Conservation (phyloP, 2,797 vertebrate species). For the Nannoperca obscura region DNA sequence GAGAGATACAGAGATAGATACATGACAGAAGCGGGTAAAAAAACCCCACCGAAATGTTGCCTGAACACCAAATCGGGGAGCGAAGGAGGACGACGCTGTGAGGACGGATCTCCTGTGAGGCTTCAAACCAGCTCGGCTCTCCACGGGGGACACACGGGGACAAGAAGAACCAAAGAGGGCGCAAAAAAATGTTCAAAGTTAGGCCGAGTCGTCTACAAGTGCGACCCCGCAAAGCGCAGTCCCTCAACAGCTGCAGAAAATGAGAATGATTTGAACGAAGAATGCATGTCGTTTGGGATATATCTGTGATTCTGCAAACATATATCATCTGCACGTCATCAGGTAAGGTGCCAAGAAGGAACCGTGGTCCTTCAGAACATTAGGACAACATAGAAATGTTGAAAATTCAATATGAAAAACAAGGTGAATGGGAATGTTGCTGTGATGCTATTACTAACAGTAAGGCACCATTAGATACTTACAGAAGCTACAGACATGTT, state of each 20-base stretch:
- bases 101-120: conserved; percentile 41
- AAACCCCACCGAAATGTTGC: conserved; percentile 30
- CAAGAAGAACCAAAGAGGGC: not conserved
- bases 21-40: not conserved
- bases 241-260: conserved; percentile 53
- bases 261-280: conserved; percentile 79
- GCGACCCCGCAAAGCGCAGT: conserved; percentile 32
- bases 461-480: not conserved
- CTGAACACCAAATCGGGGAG: not conserved
- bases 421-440: not conserved
- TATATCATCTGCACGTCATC: conserved; percentile 75
- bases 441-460: not conserved
- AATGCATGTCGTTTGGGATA: conserved; percentile 82
- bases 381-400: not conserved
- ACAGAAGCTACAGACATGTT: not conserved
- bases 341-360: conserved; percentile 70
- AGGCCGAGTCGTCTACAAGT: conserved; percentile 48
- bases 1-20: not conserved
- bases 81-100: conserved; percentile 33
- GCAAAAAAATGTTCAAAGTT: conserved; percentile 63
- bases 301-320: conserved; percentile 77
- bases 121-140: conserved; percentile 35
- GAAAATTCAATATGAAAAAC: not conserved
- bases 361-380: not conserved
- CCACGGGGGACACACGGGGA: conserved; percentile 20